A percentile compares a stretch with the other conserved stretches of the same genome.
phyloP scores from a whole-genome alignment of 2,888 invertebrate genomes.

The Eupithecia inturbata region DNA sequence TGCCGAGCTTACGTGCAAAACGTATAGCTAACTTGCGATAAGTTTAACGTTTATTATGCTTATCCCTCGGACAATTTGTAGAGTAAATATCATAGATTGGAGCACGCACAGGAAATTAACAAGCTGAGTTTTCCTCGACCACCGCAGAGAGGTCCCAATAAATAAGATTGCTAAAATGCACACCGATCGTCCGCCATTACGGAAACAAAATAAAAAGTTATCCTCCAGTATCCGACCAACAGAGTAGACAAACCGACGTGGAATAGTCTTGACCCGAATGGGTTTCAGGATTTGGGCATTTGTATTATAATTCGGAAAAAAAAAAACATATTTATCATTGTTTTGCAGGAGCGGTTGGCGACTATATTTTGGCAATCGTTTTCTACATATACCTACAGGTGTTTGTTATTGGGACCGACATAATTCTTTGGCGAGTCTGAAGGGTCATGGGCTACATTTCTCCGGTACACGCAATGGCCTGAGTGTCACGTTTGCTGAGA shows the following conservation, averaged over 20 bases:
- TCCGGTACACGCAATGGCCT: too few species aligned
- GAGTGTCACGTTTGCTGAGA: too few species aligned
- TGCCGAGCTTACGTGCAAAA: neutral
- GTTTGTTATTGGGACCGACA: too few species aligned
- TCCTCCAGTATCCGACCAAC: slow-evolving; percentile 22
- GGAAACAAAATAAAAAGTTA: slow-evolving; percentile 72
- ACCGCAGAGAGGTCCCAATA: slow-evolving; percentile 71
- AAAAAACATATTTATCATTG: slow-evolving; percentile 56
- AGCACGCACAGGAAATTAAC: slow-evolving; percentile 77
- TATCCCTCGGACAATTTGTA: slow-evolving; percentile 40
- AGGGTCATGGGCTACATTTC: too few species aligned
- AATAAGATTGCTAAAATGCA: slow-evolving; percentile 80
- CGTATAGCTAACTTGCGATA: slow-evolving; percentile 15
- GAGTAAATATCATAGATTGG: slow-evolving; percentile 53
- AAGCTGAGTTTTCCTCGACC: slow-evolving; percentile 74
- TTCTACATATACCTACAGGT: neutral
- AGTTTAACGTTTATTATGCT: slow-evolving; percentile 36
- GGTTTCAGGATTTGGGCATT: slow-evolving; percentile 11
- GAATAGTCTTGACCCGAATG: slow-evolving; percentile 15
- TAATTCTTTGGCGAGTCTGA: too few species aligned
- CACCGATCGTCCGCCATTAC: slow-evolving; percentile 52
- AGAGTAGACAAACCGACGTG: slow-evolving; percentile 9
- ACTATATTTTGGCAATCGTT: neutral
- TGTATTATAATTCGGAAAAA: slow-evolving; percentile 35
- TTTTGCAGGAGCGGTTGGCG: slow-evolving; percentile 30